These are phyloP conservation scores for Drosophila colorata DNA, from an alignment of 2,888 invertebrate species.

Conservation along the genomic window DNA sequence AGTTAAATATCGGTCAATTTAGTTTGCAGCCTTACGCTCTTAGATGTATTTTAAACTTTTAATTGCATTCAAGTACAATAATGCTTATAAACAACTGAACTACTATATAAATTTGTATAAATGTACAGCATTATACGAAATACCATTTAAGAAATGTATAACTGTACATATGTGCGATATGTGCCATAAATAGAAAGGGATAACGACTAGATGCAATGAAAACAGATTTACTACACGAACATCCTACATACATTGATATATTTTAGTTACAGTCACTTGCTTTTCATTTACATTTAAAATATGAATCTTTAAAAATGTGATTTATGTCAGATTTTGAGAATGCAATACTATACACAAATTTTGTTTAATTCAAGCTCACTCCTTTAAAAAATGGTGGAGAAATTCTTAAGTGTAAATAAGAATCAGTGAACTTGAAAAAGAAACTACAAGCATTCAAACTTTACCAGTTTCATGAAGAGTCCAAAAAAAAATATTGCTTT, in stretches of 20 bases:
- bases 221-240: background rate
- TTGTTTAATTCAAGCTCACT: slow-evolving; percentile 25
- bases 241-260: slow-evolving; percentile 31
- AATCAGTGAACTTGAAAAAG: slow-evolving; percentile 1
- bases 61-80: slow-evolving; percentile 39
- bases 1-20: slow-evolving; percentile 56
- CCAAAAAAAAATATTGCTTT: background rate
- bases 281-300: background rate
- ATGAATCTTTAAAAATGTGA: slow-evolving; percentile 22
- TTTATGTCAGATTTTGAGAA: background rate
- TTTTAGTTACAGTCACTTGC: slow-evolving; percentile 10
- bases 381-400: slow-evolving; percentile 8
- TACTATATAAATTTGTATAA: slow-evolving; percentile 47
- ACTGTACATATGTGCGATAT: slow-evolving; percentile 72
- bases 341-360: slow-evolving; percentile 27
- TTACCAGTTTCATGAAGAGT: background rate
- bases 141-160: slow-evolving; percentile 31
- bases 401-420: slow-evolving; percentile 15
- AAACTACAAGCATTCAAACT: background rate
- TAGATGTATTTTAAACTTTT: slow-evolving; percentile 20
- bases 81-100: slow-evolving; percentile 38
- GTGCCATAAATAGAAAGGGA: slow-evolving; percentile 63
- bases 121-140: slow-evolving; percentile 47
- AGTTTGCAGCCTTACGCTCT: slow-evolving; percentile 61
- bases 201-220: slow-evolving; percentile 1